phyloP scores from a whole-genome alignment of 2,888 invertebrate genomes.

The Caenorhabditis sp. region DNA sequence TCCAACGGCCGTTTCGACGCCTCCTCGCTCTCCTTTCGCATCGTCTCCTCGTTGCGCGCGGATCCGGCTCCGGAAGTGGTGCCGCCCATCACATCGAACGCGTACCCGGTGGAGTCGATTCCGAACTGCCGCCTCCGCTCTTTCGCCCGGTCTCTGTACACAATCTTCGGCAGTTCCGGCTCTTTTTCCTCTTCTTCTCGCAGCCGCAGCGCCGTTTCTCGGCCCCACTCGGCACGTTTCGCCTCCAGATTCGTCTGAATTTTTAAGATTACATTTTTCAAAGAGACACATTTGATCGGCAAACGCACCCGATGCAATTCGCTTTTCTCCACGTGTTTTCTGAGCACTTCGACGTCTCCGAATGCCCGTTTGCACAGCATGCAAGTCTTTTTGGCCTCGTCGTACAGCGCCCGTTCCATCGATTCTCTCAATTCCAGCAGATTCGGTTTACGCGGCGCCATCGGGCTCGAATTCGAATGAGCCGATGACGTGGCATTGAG shows the following conservation, averaged over 20 bases:
- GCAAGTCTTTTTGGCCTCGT: conserved; percentile 82
- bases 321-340: conserved; percentile 91
- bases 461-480: background rate
- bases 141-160: conserved; percentile 94
- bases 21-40: conserved; percentile 62
- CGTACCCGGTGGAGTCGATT: conserved; percentile 53
- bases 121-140: conserved; percentile 95
- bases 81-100: conserved; percentile 43
- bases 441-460: conserved; percentile 3
- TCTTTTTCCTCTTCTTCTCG: conserved; percentile 61
- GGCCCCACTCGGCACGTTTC: conserved; percentile 64
- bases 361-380: conserved; percentile 95
- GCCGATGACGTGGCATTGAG: conserved; percentile 14
- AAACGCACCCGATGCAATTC: conserved; percentile 88
- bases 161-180: conserved; percentile 51
- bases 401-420: conserved; percentile 77
- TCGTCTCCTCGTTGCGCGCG: conserved; percentile 22
- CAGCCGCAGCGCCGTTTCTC: conserved; percentile 42
- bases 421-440: conserved; percentile 50
- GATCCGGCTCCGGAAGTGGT: background rate
- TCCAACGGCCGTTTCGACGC: conserved; percentile 66
- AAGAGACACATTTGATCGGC: too few relatives aligned
- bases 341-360: conserved; percentile 89
- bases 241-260: conserved; percentile 70
- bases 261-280: too few relatives aligned